Base-by-base conservation (phyloP, 1,140 invertebrate genomes). In the Drosophila ambigua region DNA sequence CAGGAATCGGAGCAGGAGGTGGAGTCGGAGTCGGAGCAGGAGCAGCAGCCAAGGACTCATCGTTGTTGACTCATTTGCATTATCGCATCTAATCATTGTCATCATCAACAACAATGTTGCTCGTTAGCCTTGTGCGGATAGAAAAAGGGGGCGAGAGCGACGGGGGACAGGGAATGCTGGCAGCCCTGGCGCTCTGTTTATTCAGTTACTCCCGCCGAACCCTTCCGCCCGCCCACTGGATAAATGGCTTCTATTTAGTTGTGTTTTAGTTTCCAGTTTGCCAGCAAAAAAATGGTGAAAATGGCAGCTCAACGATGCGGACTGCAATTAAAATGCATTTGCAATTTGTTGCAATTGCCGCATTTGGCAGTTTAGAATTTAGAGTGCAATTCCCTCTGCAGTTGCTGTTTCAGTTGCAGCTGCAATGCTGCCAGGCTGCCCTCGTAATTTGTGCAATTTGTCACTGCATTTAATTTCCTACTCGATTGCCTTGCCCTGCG, bases 11-110 rank as follows among this genome's bases (percentile, higher is more conserved):
- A 59, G 49, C 15, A 31, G 45, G 35, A 53, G 35, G 1, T 7
- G 28, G n/a, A 41, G n/a, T n/a, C 13, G 16, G 16, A 53, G 23
- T 26, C 20, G 58, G 69, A 57, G 55, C 46, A 63, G 24, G 54
- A 60, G 49, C 15, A 20, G 41, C 28, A 54, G 39, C 39, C 48
- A 55, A 54, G 60, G 57, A 74, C 65, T 45, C 35, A 11, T 24
- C 24, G 67, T 44, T 71, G 65, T 68, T 59, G 63, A 82, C 83
- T 90, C 81, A 85, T 90, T 90, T 90, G 87, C 81, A 90, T 90
- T 90, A 90, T 90, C 87, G 81, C 81, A 85, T 90, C 81, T 82
- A 90, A 90, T 85, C 87, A 90, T 83, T 88, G 84, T 88, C 84
- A 88, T 88, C 83, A 88, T 89, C 84, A 88, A 62, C 69, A 88